These are phyloP conservation scores for Protosalanx chinensis DNA, from an alignment of 2,797 vertebrate genomes.

Conservation along the genomic window DNA sequence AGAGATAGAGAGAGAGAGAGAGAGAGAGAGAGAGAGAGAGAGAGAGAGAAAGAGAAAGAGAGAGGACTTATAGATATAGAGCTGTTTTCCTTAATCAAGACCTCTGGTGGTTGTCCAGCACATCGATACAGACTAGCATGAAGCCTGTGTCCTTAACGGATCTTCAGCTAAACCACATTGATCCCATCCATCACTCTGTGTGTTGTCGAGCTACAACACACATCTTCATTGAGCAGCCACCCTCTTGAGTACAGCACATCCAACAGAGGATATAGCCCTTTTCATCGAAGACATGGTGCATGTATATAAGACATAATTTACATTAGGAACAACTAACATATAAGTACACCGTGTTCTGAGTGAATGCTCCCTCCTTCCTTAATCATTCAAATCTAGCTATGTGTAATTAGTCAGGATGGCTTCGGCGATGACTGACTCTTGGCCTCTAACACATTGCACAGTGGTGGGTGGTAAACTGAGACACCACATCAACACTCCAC, in stretches of 20 bases:
- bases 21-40: not conserved
- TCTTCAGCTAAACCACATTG: constrained; percentile 44
- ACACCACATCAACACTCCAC: constrained; percentile 54
- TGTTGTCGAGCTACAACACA: constrained; percentile 17
- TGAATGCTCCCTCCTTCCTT: no score
- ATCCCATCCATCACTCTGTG: constrained; percentile 27
- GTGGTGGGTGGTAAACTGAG: constrained; percentile 60
- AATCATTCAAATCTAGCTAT: not conserved
- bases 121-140: constrained; percentile 31
- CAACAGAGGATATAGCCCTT: no score
- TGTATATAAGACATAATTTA: not conserved
- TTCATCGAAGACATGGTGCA: no score
- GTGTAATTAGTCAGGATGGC: not conserved
- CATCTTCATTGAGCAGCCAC: constrained; percentile 11
- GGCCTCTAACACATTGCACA: constrained; percentile 1
- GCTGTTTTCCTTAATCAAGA: constrained; percentile 31
- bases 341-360: not conserved
- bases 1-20: not conserved
- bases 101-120: constrained; percentile 20
- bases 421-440: not conserved
- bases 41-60: not conserved
- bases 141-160: constrained; percentile 24
- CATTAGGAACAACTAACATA: not conserved
- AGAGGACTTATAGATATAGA: constrained; percentile 17
- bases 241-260: not conserved